Percentiles rank a stretch among this genome's conserved stretches.
phyloP scores from a whole-genome alignment of 2,113 vertebrate genomes.

The Crocuta crocuta region DNA sequence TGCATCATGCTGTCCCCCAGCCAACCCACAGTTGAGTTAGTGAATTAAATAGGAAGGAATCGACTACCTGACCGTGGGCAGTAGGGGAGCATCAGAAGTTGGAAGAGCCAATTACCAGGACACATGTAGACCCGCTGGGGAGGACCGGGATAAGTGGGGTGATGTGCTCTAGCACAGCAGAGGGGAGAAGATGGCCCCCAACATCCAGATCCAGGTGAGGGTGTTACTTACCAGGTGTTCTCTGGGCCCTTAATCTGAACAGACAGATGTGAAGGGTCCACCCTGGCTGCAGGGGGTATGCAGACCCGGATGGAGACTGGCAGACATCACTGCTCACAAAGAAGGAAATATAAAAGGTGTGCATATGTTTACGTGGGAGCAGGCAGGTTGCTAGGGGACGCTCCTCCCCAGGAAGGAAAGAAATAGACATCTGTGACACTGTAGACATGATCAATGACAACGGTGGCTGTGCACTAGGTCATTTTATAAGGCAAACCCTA shows the following conservation, averaged over 20 bases:
- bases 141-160: neutral
- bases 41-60: neutral
- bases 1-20: neutral
- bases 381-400: neutral
- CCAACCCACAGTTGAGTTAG: neutral
- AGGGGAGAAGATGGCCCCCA: neutral
- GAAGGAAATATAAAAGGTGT: neutral
- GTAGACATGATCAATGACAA: neutral
- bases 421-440: neutral
- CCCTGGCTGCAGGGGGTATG: neutral
- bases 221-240: neutral
- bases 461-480: neutral
- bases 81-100: neutral
- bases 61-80: neutral
- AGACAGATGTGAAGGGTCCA: neutral
- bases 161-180: neutral
- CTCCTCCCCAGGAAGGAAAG: neutral
- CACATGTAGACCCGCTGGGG: neutral
- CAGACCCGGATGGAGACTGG: neutral
- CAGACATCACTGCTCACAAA: neutral
- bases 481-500: neutral
- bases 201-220: neutral
- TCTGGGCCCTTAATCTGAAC: neutral
- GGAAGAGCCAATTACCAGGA: neutral
- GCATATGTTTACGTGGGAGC: neutral